phyloP scores from a whole-genome alignment of 2,113 vertebrate genomes.

The cat (Felis catus) region DNA sequence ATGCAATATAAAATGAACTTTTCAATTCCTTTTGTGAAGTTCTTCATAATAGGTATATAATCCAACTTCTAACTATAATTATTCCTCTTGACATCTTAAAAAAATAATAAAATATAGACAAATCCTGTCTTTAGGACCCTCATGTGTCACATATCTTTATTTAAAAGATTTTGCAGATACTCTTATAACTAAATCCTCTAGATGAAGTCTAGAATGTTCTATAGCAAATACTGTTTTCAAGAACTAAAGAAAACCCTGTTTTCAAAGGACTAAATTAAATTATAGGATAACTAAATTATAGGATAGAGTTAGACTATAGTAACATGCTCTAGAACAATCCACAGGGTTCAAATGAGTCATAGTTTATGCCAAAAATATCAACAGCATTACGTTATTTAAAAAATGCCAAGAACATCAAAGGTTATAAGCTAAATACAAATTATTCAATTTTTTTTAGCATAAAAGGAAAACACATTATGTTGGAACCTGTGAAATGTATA shows the following conservation, averaged over 20 bases:
- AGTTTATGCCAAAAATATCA: neutral
- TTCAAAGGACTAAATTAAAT: no score
- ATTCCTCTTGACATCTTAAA: neutral
- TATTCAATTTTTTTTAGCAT: neutral
- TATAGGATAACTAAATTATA: no score
- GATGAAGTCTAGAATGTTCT: neutral
- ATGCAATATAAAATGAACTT: neutral
- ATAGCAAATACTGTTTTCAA: neutral
- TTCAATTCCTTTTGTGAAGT: neutral
- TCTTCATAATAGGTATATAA: neutral
- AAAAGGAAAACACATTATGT: neutral
- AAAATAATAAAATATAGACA: neutral
- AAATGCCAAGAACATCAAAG: neutral
- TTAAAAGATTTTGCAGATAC: neutral
- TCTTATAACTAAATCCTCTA: neutral
- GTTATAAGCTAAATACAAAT: neutral
- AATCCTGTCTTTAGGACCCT: neutral
- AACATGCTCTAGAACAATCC: constrained; percentile 24
- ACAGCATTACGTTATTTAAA: neutral
- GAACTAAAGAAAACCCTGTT: neutral
- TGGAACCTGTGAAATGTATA: neutral
- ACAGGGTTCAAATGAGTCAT: neutral
- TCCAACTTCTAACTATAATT: neutral
- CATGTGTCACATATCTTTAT: neutral
- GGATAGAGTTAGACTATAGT: neutral